Percentiles rank a stretch among this genome's conserved stretches.
phyloP scores from a whole-genome alignment of 2,797 vertebrate species.

The Typhlichthys eigenmanni region DNA sequence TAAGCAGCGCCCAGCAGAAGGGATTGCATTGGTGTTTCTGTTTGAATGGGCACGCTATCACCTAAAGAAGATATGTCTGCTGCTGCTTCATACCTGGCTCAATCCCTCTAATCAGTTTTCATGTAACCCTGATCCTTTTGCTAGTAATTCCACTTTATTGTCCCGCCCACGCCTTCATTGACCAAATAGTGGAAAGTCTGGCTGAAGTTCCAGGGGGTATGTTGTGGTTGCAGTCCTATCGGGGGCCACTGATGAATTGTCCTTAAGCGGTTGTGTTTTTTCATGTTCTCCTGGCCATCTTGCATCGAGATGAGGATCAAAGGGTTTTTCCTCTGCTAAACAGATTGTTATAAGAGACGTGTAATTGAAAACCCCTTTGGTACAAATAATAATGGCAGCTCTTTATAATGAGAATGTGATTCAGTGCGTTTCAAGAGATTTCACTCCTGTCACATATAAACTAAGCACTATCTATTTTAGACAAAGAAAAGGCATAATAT shows the following conservation, averaged over 20 bases:
- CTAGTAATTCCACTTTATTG: constrained; percentile 42
- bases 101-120: constrained; percentile 77
- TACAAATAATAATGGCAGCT: too few relatives aligned
- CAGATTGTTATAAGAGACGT: too few relatives aligned
- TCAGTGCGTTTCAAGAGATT: too few relatives aligned
- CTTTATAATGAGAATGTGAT: too few relatives aligned
- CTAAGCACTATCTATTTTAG: too few relatives aligned
- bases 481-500: too few relatives aligned
- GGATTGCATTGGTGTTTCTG: constrained; percentile 32
- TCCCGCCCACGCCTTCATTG: constrained; percentile 19
- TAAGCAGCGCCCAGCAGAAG: constrained; percentile 29
- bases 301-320: too few relatives aligned
- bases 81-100: constrained; percentile 73
- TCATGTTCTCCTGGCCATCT: too few relatives aligned
- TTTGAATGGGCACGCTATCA: constrained; percentile 61
- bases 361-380: too few relatives aligned
- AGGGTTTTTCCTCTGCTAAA: too few relatives aligned
- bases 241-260: not conserved
- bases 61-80: constrained; percentile 70
- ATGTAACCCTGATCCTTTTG: constrained; percentile 65
- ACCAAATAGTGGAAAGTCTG: not conserved
- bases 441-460: too few relatives aligned
- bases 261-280: too few relatives aligned
- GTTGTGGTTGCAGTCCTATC: constrained; percentile 9
- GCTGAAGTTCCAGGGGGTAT: constrained; percentile 14